Evolutionary conservation across 2,888 invertebrate species (phyloP), one percentile per base, ranked within the genome.

Genomic region (Agrochola lychnidis): DNA sequence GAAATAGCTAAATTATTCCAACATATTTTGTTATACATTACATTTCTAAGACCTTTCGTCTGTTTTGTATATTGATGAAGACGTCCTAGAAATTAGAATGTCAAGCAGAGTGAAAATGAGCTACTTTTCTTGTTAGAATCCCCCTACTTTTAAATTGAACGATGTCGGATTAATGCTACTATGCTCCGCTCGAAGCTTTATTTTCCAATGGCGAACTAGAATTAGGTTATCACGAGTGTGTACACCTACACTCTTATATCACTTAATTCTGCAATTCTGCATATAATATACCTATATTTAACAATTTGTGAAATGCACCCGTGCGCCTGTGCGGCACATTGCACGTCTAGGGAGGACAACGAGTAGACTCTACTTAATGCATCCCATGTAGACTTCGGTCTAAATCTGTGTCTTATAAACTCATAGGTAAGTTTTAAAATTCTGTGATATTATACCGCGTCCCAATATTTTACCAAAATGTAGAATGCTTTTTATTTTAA

Each of bases 271-370:
- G 10, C 4, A 51, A 51, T 30, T 51, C 22, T 57, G 7, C 4
- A 53, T 42, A 51, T 14, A 30, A 4, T 16, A 45, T n/a, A 19
- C 19, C 30, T 59, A 61, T 69, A 79, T 72, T 61, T 45, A 45
- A 53, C 19, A 25, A 77, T 62, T 81, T 77, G 53, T 40, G 22
- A 30, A 80, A 62, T 61, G 51, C 62, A 42, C 42, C 14, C 40
- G 51, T 51, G 51, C 42, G 9, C n/a, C 51, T 45, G 5, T 59
- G 42, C 0, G 12, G n/a, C 22, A 36, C 12, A 25, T 66, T 71
- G 72, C 42, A 45, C 25, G 61, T 25, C 72, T 71, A 16, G 51
- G 6, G n/a, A 51, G 16, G n/a, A 61, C 42, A 53, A 45, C 51
- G 42, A 70, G n/a, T 59, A 51, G 0, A 61, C 30, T 36, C 16